Evolutionary conservation across 2,797 vertebrate species (phyloP).

Genomic region (Argya squamiceps): DNA sequence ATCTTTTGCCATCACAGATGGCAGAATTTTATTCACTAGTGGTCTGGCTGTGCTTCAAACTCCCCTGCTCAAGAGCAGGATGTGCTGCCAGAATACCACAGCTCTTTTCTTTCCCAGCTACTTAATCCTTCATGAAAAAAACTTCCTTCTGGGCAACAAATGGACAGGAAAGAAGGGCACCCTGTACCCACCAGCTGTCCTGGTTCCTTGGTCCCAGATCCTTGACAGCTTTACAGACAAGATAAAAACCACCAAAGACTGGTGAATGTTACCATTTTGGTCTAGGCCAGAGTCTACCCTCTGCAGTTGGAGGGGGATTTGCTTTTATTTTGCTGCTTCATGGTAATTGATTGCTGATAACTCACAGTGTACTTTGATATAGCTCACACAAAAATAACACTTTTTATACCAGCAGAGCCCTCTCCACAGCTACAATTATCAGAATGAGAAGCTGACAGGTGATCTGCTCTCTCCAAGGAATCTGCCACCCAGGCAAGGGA

Average conservation of each 20-base stretch:
- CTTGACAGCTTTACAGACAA: not conserved
- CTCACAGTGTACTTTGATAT: not conserved
- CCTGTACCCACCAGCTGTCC: not conserved
- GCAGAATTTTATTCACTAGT: constrained; percentile 21
- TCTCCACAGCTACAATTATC: not conserved
- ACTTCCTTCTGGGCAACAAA: constrained; percentile 4
- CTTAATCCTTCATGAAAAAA: constrained; percentile 18
- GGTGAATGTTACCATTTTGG: not conserved
- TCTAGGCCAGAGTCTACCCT: not conserved
- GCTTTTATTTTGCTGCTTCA: not conserved
- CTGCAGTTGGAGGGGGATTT: not conserved
- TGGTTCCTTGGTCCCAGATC: not conserved
- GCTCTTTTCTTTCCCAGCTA: not conserved
- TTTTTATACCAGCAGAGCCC: not conserved
- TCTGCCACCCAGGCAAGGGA: not conserved
- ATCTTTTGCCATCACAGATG: constrained; percentile 43
- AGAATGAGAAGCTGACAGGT: not conserved
- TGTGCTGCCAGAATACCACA: constrained; percentile 46
- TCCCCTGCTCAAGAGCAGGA: not conserved
- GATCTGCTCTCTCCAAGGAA: not conserved
- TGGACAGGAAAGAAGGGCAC: not conserved
- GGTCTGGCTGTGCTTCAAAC: constrained; percentile 19
- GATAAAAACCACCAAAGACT: not conserved
- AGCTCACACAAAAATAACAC: not conserved
- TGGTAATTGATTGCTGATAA: not conserved